Percentiles rank a stretch among this genome's conserved stretches.
These are phyloP conservation scores for Spialia ferax DNA, from an alignment of 2,888 invertebrate genomes.

Conservation along the genomic window DNA sequence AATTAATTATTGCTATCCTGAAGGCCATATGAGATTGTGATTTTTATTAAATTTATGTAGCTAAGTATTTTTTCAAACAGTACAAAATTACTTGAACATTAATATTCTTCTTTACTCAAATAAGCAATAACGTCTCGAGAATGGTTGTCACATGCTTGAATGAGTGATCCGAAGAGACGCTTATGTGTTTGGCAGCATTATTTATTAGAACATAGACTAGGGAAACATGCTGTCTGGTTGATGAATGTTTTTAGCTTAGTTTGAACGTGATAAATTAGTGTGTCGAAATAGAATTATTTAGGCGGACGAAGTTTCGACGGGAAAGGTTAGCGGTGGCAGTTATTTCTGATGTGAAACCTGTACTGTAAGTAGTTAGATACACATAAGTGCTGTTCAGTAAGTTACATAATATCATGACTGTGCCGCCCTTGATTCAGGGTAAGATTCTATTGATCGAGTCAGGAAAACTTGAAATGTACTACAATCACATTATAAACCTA, in stretches of 20 bases:
- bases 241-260: constrained; percentile 34
- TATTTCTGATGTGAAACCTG: background rate
- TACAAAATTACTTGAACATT: background rate
- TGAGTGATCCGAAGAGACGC: constrained; percentile 8
- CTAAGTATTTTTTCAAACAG: background rate
- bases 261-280: constrained; percentile 30
- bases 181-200: constrained; percentile 23
- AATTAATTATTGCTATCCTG: constrained; percentile 21
- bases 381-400: background rate
- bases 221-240: constrained; percentile 31
- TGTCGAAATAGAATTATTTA: constrained; percentile 31
- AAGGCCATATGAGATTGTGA: background rate
- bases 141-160: constrained; percentile 19
- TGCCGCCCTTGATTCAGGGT: constrained; percentile 30
- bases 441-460: constrained; percentile 30
- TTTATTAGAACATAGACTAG: constrained; percentile 19
- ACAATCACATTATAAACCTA: too few species aligned
- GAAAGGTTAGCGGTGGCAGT: constrained; percentile 18
- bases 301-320: constrained; percentile 11
- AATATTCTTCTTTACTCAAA: background rate
- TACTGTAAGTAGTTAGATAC: background rate
- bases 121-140: background rate
- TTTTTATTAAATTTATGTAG: background rate
- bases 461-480: constrained; percentile 6
- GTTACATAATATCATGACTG: constrained; percentile 27